Evolutionary conservation across 2,888 invertebrate genomes (phyloP), one percentile per base, ranked within the genome.

Genomic region (Agyllia agylla): DNA sequence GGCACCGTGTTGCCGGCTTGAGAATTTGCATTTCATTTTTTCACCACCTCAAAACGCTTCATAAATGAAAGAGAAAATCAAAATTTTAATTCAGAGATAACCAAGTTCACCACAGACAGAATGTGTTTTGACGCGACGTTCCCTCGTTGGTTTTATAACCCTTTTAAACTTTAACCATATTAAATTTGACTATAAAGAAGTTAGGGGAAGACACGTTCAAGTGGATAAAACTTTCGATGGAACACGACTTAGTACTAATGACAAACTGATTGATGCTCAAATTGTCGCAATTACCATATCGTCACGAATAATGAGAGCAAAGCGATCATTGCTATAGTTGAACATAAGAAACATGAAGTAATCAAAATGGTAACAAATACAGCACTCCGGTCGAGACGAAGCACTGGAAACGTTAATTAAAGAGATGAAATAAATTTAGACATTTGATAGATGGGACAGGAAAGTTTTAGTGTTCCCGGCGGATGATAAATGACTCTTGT

Each of bases 401-500:
- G 27, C 27, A 27, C 27, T 27, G 27, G 27, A 27, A 27, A 27
- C 27, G 1, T 3, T 27, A 57, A 81, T 81, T 81, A 81, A 57
- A 80, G 57, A 64, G 81, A 81, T 49, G 81, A 64, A 57, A 64
- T 42, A 81, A n/a, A 81, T 81, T 81, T 42, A 11, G 57, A 13
- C 15, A 20, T 31, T 81, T 81, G 81, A 81, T 81, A 33, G 81
- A 81, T 81, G 81, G 81, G 13, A 64, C 31, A n/a, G 33, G 13
- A 57, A 57, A 57, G 33, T 17, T 81, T 81, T 81, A 57, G 57
- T 42, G 84, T 30, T 75, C 75, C 30, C 75, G 15, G 42, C 75
- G 31, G 84, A 75, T 84, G 84, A 84, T 84, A 49, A 33, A 84
- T 84, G n/a, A 30, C 33, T 11, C 33, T n/a, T 57, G 84, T 77